Evolutionary conservation across 1,140 invertebrate species (phyloP).

Genomic region (Papilio polyxenes): DNA sequence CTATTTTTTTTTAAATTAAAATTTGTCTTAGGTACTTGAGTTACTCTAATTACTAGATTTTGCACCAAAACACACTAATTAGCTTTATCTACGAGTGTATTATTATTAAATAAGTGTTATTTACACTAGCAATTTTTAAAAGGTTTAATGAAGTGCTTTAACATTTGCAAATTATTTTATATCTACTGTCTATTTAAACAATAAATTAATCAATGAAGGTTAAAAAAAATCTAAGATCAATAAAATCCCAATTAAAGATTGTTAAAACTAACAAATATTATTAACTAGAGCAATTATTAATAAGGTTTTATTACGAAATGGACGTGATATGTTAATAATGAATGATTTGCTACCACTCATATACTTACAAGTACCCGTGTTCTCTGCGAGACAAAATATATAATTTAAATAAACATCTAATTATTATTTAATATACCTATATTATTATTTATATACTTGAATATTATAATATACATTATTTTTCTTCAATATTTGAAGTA

Average conservation of each 20-base stretch:
- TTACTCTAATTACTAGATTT: neutral
- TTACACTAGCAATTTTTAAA: neutral
- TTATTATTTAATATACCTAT: neutral
- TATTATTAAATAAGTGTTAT: neutral
- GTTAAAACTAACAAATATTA: neutral
- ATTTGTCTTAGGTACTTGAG: too few relatives aligned
- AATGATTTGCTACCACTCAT: slow-evolving; percentile 41
- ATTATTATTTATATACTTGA: neutral
- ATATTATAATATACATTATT: neutral
- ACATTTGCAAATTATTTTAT: neutral
- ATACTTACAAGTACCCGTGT: slow-evolving; percentile 78
- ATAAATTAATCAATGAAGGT: too few relatives aligned
- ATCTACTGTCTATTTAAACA: neutral
- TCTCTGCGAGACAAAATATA: slow-evolving; percentile 75
- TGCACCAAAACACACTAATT: neutral
- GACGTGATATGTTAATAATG: slow-evolving; percentile 26
- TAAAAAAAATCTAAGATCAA: neutral
- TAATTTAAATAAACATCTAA: slow-evolving; percentile 36
- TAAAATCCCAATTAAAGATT: neutral
- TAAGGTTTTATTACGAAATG: slow-evolving; percentile 20
- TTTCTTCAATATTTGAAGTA: too few relatives aligned
- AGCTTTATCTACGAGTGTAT: neutral
- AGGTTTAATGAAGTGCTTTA: too few relatives aligned
- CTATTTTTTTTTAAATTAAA: too few relatives aligned
- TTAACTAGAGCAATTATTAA: neutral